These are phyloP conservation scores for Frankliniella fusca DNA, from an alignment of 2,888 invertebrate genomes.

Conservation along the genomic window DNA sequence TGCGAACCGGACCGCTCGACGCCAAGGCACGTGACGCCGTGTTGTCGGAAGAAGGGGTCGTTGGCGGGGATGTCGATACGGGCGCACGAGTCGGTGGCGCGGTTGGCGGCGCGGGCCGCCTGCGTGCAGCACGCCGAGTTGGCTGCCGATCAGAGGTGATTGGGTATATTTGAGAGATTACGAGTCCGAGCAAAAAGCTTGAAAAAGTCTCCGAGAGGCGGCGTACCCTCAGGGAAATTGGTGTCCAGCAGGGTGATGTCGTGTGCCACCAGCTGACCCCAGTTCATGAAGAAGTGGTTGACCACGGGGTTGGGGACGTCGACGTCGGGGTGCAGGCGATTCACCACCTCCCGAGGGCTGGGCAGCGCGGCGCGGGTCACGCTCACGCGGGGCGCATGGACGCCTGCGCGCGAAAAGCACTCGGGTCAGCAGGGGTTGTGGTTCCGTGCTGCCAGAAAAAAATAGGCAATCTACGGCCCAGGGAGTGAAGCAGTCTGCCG, in stretches of 20 bases:
- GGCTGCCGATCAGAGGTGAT: not conserved
- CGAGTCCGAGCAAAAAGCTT: no score
- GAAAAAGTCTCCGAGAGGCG: not conserved
- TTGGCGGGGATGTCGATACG: constrained; percentile 17
- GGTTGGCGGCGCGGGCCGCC: constrained; percentile 3
- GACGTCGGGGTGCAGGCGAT: not conserved
- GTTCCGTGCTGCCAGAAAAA: not conserved
- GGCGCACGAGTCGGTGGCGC: constrained; percentile 6
- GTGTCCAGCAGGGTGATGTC: constrained; percentile 14
- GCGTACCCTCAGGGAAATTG: not conserved
- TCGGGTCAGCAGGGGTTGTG: not conserved
- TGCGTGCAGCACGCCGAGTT: not conserved
- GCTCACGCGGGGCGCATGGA: not conserved
- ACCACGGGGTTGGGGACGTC: constrained; percentile 21
- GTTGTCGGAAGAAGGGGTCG: not conserved
- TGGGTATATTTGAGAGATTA: no score
- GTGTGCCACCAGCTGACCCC: constrained; percentile 2
- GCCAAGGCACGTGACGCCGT: constrained; percentile 4
- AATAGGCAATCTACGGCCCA: no score
- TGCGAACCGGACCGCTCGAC: not conserved
- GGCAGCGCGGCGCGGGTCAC: constrained; percentile 13
- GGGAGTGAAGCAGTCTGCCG: no score
- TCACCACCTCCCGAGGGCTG: constrained; percentile 11
- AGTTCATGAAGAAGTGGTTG: constrained; percentile 24
- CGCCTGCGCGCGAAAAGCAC: not conserved